Base-by-base conservation (phyloP, 2,797 vertebrate species). In the Morus bassanus region DNA sequence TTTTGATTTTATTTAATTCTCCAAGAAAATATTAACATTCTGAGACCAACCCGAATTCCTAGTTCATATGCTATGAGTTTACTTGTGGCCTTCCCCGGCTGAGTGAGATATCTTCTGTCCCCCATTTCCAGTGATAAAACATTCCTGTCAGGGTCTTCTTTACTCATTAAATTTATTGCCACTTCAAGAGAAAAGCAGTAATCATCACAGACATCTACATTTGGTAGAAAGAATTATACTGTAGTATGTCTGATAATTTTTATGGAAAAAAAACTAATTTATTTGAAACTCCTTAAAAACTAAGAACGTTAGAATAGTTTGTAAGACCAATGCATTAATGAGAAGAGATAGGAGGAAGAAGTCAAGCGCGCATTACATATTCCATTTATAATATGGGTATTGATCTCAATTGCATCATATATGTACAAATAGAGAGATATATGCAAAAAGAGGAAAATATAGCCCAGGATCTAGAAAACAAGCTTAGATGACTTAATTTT, bases 401-500 rank as follows among this genome's bases (percentile, higher is more conserved):
- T 63, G 84, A 77, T 65, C 19, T 79, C 16, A 89, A 31, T 39
- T 79, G 8, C 23, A 81, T 75, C 33, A 74, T 9, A 7, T 41
- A 60, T 59, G 28, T 50, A 51, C 17, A 59, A 35, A 65, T 16
- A 61, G 11, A 15, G 27, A 84, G 13, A 88, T 28, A 65, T 0
- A 61, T 37, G 75, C 39, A 93, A 79, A 61, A 76, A 74, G 22
- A 74, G 56, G 46, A 90, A 84, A 88, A 77, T 48, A 46, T 3
- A 90, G 35, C 30, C 11, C 50, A 93, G 30, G 77, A 91, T 73
- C 25, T 46, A 91, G 33, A 60, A 95, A 89, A 91, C 22, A 65
- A 87, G 41, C n/a, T 92, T 75, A 79, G 70, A 37, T 11, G 63
- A 64, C 18, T 45, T 67, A 48, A 60, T 74, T 89, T 94, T 56